A percentile compares a stretch with the other conserved stretches of the same genome.
Conservation (phyloP, 1,140 invertebrate genomes). For the Tribolium castaneum region DNA sequence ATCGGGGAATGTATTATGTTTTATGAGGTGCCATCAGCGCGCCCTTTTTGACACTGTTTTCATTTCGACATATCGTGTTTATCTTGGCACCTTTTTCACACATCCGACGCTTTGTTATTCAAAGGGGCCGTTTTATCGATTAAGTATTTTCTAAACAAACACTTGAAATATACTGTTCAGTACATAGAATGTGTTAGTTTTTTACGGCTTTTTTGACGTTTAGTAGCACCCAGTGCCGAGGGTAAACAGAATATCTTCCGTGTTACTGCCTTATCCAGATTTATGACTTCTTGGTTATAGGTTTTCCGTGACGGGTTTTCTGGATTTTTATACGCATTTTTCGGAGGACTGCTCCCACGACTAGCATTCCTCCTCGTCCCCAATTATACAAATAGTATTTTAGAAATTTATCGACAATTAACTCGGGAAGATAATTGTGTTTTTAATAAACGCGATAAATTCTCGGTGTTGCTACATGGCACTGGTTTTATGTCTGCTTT, state of each 20-base stretch:
- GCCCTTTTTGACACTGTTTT: conserved; percentile 12
- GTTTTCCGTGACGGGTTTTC: conserved; percentile 17
- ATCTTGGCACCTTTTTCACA: conserved; percentile 31
- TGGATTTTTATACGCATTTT: conserved; percentile 23
- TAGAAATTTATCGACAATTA: conserved; percentile 7
- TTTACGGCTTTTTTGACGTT: conserved; percentile 24
- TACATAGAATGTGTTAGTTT: conserved; percentile 21
- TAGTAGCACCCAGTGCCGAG: conserved; percentile 19
- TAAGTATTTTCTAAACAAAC: conserved; percentile 36
- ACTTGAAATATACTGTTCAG: conserved; percentile 24
- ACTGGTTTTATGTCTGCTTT: conserved; percentile 9
- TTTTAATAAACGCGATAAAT: conserved; percentile 23
- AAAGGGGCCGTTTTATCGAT: conserved; percentile 29
- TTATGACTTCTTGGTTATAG: conserved; percentile 22
- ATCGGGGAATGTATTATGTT: conserved; percentile 20
- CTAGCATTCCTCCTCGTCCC: not conserved
- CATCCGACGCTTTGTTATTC: conserved; percentile 29
- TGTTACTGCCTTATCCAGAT: conserved; percentile 25
- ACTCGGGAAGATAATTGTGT: conserved; percentile 2
- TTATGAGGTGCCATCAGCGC: conserved; percentile 9
- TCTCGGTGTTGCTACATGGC: not conserved
- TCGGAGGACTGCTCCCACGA: not conserved
- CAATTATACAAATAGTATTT: not conserved
- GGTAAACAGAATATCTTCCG: conserved; percentile 31
- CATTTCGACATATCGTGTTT: conserved; percentile 21